phyloP scores from a whole-genome alignment of 2,797 vertebrate genomes.

The Poecile montanus region DNA sequence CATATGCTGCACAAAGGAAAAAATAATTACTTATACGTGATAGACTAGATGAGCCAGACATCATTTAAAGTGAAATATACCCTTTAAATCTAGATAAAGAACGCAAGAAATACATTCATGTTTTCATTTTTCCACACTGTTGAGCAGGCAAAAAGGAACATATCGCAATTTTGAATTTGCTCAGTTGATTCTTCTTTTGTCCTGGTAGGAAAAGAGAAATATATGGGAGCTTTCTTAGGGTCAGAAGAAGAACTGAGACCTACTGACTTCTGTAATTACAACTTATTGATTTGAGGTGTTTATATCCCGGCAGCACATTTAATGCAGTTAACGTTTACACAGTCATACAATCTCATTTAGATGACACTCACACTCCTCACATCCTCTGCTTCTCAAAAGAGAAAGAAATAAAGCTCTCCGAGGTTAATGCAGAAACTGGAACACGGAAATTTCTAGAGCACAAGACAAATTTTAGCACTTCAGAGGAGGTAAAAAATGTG shows the following conservation, averaged over 20 bases:
- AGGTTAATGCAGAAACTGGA: background rate
- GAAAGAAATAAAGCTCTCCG: background rate
- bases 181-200: background rate
- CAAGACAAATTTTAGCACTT: background rate
- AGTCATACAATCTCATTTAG: constrained; percentile 12
- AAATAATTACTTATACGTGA: constrained; percentile 10
- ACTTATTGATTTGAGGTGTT: constrained; percentile 51
- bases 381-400: background rate
- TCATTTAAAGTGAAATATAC: constrained; percentile 63
- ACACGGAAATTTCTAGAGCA: no score
- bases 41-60: constrained; percentile 26
- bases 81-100: constrained; percentile 14
- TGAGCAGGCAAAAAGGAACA: background rate
- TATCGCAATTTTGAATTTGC: background rate
- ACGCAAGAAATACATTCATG: background rate
- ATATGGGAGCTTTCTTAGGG: background rate
- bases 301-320: constrained; percentile 19
- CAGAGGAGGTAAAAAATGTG: background rate
- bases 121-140: constrained; percentile 25
- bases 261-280: constrained; percentile 40
- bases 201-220: background rate
- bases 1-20: background rate
- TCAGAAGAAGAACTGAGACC: background rate
- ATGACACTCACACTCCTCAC: constrained; percentile 2
- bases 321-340: constrained; percentile 25